A percentile compares a stretch with the other conserved stretches of the same genome.
Conservation (phyloP, 2,113 vertebrate species). For the Conger conger region DNA sequence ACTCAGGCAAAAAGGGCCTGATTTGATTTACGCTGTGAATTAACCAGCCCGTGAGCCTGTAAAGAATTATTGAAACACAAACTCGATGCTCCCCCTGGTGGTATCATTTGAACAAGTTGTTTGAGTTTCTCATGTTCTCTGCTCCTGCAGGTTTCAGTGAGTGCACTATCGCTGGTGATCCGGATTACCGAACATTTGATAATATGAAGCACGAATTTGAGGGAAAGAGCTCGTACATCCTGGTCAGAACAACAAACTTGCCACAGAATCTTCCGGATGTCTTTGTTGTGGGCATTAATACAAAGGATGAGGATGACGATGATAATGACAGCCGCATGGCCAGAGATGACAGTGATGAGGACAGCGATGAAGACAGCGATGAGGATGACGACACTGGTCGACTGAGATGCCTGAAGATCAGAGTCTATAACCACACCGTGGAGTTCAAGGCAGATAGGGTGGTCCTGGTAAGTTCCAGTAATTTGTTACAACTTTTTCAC, state of each 20-base stretch:
- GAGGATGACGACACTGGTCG: slow-evolving; percentile 30
- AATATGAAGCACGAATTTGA: slow-evolving; percentile 70
- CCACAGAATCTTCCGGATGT: slow-evolving; percentile 64
- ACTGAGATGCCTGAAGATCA: slow-evolving; percentile 66
- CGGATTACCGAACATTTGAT: slow-evolving; percentile 76
- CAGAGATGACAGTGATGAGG: slow-evolving; percentile 15
- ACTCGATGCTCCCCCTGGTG: neutral
- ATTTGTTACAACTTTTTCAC: neutral
- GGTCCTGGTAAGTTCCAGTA: slow-evolving; percentile 66
- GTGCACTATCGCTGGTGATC: slow-evolving; percentile 64
- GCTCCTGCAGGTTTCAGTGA: slow-evolving; percentile 66
- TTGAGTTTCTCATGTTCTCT: neutral
- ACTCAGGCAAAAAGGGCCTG: neutral
- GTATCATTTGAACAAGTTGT: neutral
- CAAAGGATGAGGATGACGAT: slow-evolving; percentile 2
- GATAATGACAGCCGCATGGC: no score
- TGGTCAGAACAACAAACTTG: slow-evolving; percentile 64
- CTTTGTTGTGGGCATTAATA: slow-evolving; percentile 70
- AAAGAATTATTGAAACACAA: neutral
- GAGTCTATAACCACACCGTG: slow-evolving; percentile 76
- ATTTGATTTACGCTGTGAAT: neutral
- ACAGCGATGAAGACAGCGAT: slow-evolving; percentile 1
- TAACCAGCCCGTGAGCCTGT: neutral
- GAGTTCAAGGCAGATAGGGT: slow-evolving; percentile 59
- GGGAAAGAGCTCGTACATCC: slow-evolving; percentile 67